phyloP scores from a whole-genome alignment of 2,888 invertebrate genomes.

The Alentia gelatinosa region DNA sequence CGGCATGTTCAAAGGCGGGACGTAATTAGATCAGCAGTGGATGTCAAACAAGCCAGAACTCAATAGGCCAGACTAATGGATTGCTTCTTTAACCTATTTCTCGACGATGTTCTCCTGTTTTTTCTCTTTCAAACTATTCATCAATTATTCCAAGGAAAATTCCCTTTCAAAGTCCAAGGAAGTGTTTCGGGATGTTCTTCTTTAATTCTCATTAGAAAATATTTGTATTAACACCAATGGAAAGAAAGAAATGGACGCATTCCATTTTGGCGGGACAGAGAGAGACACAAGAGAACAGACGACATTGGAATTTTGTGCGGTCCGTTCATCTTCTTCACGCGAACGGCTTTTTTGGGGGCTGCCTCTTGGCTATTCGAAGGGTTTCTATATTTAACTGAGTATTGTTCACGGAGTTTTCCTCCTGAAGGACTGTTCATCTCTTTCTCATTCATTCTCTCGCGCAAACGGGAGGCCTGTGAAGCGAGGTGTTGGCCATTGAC shows the following conservation, averaged over 20 bases:
- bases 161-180: not conserved
- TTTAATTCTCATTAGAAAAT: not conserved
- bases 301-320: not conserved
- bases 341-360: not conserved
- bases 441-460: too few relatives aligned
- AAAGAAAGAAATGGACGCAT: not conserved
- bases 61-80: not conserved
- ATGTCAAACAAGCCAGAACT: slow-evolving; percentile 2
- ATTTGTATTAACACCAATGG: not conserved
- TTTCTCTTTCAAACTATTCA: not conserved
- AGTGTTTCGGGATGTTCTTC: not conserved
- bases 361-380: not conserved
- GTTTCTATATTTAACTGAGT: not conserved
- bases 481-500: too few relatives aligned
- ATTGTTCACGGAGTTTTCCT: not conserved
- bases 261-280: not conserved
- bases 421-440: not conserved
- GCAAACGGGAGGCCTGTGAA: too few relatives aligned
- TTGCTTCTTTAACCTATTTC: not conserved
- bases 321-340: not conserved
- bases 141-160: not conserved
- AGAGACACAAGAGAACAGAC: too few relatives aligned
- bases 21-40: not conserved
- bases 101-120: not conserved
- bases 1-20: not conserved